Base-by-base conservation (phyloP, 1,140 invertebrate species). In the Zaprionus inermis region DNA sequence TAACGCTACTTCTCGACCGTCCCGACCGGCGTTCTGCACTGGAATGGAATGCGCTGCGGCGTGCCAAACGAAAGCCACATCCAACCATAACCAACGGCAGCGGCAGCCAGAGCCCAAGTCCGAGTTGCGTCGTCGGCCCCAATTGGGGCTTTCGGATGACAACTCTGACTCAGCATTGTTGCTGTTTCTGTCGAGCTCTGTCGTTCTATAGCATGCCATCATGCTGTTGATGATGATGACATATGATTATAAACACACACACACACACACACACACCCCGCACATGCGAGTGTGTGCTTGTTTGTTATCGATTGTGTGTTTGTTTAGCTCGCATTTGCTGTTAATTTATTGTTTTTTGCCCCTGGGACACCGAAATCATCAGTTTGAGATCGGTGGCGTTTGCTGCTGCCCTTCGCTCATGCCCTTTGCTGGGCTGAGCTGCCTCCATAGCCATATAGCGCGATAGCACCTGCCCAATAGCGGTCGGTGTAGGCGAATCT, bases 11-110 rank as follows among this genome's bases (percentile, higher is more conserved):
- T 51, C 60, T 49, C 60, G 75, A 56, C 66, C 70, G 81, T 55
- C 58, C 72, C 74, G 61, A 49, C 64, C 84, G 77, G 74, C 84
- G 84, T 88, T 89, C 84, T 89, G 84, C 84, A 89, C 56, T 60
- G 69, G 78, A 89, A 86, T 86, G 83, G 83, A 67, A 69, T 67
- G 73, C 59, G 76, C 57, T 64, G 75, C 9, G 66, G 68, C 73
- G 57, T 54, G 75, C 66, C 51, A 66, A 71, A 76, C 76, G 78
- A 84, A 78, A 89, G 78, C 83, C 66, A 56, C 51, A 51, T 68
- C 24, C 32, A 73, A 28, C n/a, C n/a, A n/a, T n/a, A 46, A 30
- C 55, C 69, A 67, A 44, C 51, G 44, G 57, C 16, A 32, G 46
- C n/a, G 24, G 24, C 24, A 14, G 12, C 6, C 56, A 56, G 49